A percentile compares a stretch with the other conserved stretches of the same genome.
These are phyloP conservation scores for Aix galericulata DNA, from an alignment of 2,113 vertebrate species.

Conservation along the genomic window DNA sequence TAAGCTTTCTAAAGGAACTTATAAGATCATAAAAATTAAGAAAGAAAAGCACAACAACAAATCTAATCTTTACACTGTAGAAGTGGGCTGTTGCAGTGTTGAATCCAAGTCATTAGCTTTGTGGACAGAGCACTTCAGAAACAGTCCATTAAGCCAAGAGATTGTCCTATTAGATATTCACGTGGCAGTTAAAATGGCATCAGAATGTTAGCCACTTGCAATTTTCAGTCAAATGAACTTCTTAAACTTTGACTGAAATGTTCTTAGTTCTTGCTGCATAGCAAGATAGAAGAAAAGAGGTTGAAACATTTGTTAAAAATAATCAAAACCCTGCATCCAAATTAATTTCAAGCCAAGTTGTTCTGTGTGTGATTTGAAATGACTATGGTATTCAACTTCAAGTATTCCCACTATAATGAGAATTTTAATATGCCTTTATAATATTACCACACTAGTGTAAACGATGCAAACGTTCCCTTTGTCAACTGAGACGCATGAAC, in stretches of 20 bases:
- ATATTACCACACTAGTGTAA: not conserved
- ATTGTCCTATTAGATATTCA: conserved; percentile 36
- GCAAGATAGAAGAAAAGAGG: not conserved
- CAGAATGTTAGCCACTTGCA: conserved; percentile 23
- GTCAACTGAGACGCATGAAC: not conserved
- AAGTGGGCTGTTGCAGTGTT: not conserved
- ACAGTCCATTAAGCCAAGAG: conserved; percentile 40
- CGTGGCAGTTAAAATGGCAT: conserved; percentile 32
- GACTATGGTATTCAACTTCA: not conserved
- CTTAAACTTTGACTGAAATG: conserved; percentile 36
- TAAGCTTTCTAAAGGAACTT: not conserved
- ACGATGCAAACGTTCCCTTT: not conserved
- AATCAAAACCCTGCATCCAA: not conserved
- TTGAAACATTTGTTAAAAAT: conserved; percentile 33
- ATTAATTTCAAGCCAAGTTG: conserved; percentile 9
- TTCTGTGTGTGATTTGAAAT: conserved; percentile 16
- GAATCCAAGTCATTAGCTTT: not conserved
- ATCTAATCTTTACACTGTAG: not conserved
- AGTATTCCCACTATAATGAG: not conserved
- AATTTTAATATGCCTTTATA: not conserved
- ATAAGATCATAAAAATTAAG: not conserved
- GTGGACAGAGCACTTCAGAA: not conserved
- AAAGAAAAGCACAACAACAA: not conserved
- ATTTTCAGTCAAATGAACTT: conserved; percentile 11
- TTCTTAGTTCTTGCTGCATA: not conserved